Evolutionary conservation across 2,888 invertebrate genomes (phyloP), one percentile per base, ranked within the genome.

Genomic region (Nasonovia ribisnigri): DNA sequence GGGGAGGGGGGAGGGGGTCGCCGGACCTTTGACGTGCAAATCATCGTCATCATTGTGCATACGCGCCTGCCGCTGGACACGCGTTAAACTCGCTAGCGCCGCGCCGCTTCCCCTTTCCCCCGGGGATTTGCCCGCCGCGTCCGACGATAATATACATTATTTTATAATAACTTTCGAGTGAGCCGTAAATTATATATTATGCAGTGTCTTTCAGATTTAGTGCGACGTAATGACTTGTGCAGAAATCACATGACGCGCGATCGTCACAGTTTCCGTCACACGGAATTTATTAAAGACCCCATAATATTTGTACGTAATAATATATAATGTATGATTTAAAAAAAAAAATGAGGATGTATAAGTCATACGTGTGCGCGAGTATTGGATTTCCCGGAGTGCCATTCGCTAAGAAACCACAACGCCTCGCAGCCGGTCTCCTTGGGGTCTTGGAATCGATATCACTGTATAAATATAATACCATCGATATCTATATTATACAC

Each of bases 11-110:
- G n/a, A 4, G 67, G n/a, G 16, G 67, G 67, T 67, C 16, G 67
- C 67, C 67, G 54, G 54, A 88, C 51, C 88, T 88, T 88, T 88
- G 88, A 88, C 88, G 88, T 88, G 88, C 88, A 88, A 88, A 88
- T 54, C 24, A 88, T 88, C 36, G 51, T 88, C 43, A 89, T 88
- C 43, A 89, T 57, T 89, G 89, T 60, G 43, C 20, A 36, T 36
- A 67, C 67, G n/a, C 16, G 36, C 1, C 67, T 36, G 67, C 67
- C 67, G 13, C 67, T 16, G 67, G 67, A 67, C 67, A 67, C 36
- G 67, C n/a, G 36, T 67, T 67, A 67, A 36, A 67, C 36, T 36
- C 67, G 67, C 67, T 36, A 13, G 36, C n/a, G 36, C 67, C 67
- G 16, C 16, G 67, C 36, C 36, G 67, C 16, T 67, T 67, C 67